A percentile compares a stretch with the other conserved stretches of the same genome.
These are phyloP conservation scores for Atrichornis clamosus DNA, from an alignment of 2,113 vertebrate genomes.

Conservation along the genomic window DNA sequence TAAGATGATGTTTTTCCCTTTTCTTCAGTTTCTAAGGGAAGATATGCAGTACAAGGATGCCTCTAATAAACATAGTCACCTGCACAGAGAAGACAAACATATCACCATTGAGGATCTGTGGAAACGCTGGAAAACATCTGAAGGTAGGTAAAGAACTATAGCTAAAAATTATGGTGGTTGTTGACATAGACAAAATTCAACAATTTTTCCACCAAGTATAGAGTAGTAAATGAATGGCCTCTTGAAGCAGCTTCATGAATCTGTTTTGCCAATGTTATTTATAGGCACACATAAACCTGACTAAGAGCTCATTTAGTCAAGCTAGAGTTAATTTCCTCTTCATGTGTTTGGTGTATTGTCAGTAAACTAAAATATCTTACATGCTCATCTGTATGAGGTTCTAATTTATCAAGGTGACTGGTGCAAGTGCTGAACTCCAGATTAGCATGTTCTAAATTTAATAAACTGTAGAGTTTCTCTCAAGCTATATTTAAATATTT, in stretches of 20 bases:
- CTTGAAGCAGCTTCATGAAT: background rate
- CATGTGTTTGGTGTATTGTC: background rate
- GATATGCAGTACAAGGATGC: conserved; percentile 97
- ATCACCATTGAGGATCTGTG: conserved; percentile 98
- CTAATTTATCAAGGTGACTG: background rate
- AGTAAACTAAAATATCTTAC: background rate
- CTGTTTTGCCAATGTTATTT: background rate
- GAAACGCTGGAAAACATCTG: conserved; percentile 93
- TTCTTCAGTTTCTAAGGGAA: conserved; percentile 91
- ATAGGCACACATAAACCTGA: background rate
- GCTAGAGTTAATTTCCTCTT: background rate
- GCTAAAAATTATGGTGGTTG: background rate
- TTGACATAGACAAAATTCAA: background rate
- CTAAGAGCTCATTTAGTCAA: background rate
- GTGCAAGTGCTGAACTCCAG: background rate
- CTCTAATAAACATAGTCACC: conserved; percentile 93
- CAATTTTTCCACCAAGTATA: background rate
- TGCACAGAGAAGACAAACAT: conserved; percentile 96
- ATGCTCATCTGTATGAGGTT: background rate
- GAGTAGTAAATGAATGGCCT: background rate
- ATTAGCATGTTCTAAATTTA: background rate
- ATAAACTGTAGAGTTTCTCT: background rate
- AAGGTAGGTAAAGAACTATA: conserved; percentile 76
- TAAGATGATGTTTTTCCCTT: conserved; percentile 1
- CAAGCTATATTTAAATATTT: background rate